phyloP scores from a whole-genome alignment of 2,797 vertebrate species.

The Molossus alvarezi region DNA sequence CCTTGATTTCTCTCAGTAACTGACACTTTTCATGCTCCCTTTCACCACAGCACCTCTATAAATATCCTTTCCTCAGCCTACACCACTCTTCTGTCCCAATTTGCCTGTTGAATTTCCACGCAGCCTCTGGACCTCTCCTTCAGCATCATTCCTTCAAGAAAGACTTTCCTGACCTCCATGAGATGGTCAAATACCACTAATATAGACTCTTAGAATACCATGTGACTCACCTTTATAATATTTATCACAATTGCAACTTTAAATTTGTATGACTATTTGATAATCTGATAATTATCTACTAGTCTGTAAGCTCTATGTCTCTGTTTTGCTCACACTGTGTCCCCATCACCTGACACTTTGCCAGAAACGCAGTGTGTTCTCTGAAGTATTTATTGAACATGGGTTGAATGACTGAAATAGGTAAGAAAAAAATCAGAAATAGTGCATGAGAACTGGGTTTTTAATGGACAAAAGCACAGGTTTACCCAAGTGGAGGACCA shows the following conservation, averaged over 20 bases:
- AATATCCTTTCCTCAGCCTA: neutral
- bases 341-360: neutral
- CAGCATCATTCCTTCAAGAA: neutral
- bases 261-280: neutral
- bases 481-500: neutral
- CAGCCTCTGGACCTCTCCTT: neutral
- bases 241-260: neutral
- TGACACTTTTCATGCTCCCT: neutral
- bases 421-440: neutral
- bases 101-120: neutral
- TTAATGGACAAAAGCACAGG: constrained; percentile 6
- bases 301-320: neutral
- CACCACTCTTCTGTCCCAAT: neutral
- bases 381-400: neutral
- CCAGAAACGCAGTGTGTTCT: neutral
- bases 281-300: neutral
- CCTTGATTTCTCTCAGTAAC: neutral
- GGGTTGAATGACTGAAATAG: neutral
- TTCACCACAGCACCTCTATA: neutral
- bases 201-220: neutral
- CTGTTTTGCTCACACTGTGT: neutral
- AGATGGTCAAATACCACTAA: neutral
- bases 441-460: neutral
- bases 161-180: neutral
- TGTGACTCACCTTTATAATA: neutral